phyloP scores from a whole-genome alignment of 2,797 vertebrate species.

The Micropoecilia bifurca region DNA sequence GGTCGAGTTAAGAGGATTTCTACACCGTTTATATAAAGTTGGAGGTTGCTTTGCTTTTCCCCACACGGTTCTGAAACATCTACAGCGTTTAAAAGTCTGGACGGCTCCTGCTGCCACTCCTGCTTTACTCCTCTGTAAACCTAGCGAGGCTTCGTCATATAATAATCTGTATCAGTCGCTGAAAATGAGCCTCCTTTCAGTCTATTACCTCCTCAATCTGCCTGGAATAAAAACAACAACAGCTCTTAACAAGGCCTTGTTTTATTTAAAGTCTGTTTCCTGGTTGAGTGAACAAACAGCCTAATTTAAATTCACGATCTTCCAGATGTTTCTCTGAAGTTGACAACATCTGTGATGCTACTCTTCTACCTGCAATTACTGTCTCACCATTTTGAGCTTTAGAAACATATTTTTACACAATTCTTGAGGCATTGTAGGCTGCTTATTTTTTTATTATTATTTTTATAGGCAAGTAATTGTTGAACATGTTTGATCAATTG shows the following conservation, averaged over 20 bases:
- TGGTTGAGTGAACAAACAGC: neutral
- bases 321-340: slow-evolving; percentile 5
- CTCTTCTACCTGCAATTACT: neutral
- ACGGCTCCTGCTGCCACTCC: slow-evolving; percentile 5
- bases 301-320: neutral
- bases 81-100: neutral
- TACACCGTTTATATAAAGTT: neutral
- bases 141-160: slow-evolving; percentile 12
- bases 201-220: slow-evolving; percentile 1
- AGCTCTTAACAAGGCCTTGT: neutral
- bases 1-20: neutral
- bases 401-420: too few species aligned
- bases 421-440: neutral
- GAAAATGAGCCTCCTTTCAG: slow-evolving; percentile 12
- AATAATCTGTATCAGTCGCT: slow-evolving; percentile 23
- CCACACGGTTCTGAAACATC: neutral
- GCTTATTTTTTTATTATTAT: neutral
- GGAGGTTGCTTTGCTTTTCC: neutral
- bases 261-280: slow-evolving; percentile 25
- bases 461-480: neutral
- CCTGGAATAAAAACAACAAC: slow-evolving; percentile 4
- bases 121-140: slow-evolving; percentile 5
- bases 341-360: neutral
- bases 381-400: neutral
- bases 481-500: neutral